A percentile compares a stretch with the other conserved stretches of the same genome.
These are phyloP conservation scores for Phenganax subtilis DNA, from an alignment of 92 coral and sea anemone genomes.

Conservation along the genomic window DNA sequence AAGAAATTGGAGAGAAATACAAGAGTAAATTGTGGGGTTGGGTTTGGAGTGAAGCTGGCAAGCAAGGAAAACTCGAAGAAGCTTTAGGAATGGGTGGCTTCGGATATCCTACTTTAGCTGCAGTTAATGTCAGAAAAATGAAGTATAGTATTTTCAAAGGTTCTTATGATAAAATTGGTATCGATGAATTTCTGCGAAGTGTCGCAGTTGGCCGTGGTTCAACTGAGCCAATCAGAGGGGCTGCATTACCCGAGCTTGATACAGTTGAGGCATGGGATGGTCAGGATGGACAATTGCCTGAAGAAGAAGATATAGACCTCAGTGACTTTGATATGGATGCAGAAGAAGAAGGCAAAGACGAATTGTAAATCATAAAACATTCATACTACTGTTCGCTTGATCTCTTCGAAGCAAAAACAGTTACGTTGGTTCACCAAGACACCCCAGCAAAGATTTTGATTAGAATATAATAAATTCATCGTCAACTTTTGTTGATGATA, in stretches of 20 bases:
- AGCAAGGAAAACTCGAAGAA: conserved; percentile 81
- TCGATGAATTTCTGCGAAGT: conserved; percentile 88
- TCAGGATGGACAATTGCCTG: conserved; percentile 86
- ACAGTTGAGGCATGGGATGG: conserved; percentile 84
- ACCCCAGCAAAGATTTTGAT: background rate
- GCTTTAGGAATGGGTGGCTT: conserved; percentile 91
- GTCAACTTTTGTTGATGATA: background rate
- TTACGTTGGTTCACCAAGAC: background rate
- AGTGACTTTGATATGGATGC: conserved; percentile 89
- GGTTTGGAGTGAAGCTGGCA: conserved; percentile 94
- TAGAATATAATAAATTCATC: background rate
- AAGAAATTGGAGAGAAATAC: conserved; percentile 89
- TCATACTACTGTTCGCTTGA: background rate
- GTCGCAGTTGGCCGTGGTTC: conserved; percentile 97
- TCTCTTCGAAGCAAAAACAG: background rate
- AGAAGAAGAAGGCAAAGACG: conserved; percentile 64
- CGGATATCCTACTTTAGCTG: conserved; percentile 95
- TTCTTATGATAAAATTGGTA: conserved; percentile 79
- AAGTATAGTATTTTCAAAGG: conserved; percentile 71
- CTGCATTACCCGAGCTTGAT: conserved; percentile 61
- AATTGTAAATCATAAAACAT: conserved; percentile 10
- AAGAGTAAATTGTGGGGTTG: conserved; percentile 89
- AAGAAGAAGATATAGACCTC: conserved; percentile 85
- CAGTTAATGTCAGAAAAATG: conserved; percentile 79
- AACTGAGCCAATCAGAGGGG: conserved; percentile 70